phyloP scores from a whole-genome alignment of 2,797 vertebrate genomes.

The Morus bassanus region DNA sequence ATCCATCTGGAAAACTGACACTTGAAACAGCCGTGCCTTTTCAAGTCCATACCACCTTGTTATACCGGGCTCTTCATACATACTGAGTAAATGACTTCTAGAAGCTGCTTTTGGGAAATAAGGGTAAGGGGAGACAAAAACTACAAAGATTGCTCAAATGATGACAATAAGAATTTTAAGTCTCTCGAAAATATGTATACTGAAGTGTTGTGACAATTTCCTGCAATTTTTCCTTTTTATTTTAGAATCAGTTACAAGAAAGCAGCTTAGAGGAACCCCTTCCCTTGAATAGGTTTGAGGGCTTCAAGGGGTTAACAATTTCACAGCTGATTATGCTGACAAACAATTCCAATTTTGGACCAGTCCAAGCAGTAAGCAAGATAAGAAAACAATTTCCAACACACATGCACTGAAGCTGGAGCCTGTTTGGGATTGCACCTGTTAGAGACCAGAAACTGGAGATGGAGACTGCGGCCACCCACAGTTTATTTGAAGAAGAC shows the following conservation, averaged over 20 bases:
- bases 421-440: neutral
- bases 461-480: neutral
- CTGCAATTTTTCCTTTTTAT: neutral
- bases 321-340: neutral
- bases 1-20: slow-evolving; percentile 29
- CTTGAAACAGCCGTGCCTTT: neutral
- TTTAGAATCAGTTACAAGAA: neutral
- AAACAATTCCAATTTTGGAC: neutral
- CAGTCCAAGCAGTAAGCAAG: neutral
- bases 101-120: neutral
- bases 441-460: neutral
- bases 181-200: neutral
- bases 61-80: neutral
- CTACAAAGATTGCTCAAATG: neutral
- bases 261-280: neutral
- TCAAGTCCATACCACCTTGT: neutral
- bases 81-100: neutral
- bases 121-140: neutral
- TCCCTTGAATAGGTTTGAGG: neutral
- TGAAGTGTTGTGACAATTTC: neutral
- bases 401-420: neutral
- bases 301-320: neutral
- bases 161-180: neutral
- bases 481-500: neutral
- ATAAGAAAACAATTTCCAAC: neutral